These are phyloP conservation scores for Sphenopsis melanotis DNA, from an alignment of 2,797 vertebrate genomes.

Conservation along the genomic window DNA sequence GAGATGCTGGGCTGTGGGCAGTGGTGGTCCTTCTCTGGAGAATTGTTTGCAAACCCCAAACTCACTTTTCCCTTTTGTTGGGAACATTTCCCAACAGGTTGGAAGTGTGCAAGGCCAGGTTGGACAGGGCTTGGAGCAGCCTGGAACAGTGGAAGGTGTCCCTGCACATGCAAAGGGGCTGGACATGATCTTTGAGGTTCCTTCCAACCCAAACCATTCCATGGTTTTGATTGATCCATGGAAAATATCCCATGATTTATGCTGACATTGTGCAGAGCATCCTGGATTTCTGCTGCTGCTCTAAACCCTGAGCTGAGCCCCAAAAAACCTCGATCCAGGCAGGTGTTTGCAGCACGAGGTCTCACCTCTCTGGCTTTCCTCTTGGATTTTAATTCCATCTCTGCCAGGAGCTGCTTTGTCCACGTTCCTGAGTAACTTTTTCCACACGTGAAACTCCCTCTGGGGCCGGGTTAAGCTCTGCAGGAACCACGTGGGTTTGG, in stretches of 20 bases:
- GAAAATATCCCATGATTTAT: not conserved
- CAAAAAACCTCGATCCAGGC: rapidly evolving
- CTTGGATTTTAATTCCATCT: rapidly evolving
- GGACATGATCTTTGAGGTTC: not conserved
- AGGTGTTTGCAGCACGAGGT: not conserved
- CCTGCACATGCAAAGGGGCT: not conserved
- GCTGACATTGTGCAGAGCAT: not conserved
- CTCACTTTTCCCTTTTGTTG: not conserved
- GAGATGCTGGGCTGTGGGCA: not conserved
- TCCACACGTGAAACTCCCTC: not conserved
- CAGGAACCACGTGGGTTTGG: not conserved
- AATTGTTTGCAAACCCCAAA: not conserved
- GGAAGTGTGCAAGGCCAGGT: not conserved
- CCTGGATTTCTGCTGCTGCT: not conserved
- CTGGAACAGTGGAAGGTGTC: not conserved
- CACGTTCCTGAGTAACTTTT: not conserved
- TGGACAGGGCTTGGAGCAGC: not conserved
- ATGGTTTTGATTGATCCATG: rapidly evolving
- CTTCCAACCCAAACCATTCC: not conserved
- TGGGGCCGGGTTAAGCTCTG: not conserved
- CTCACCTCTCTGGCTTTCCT: not conserved
- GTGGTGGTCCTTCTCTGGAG: not conserved
- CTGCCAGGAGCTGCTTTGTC: not conserved
- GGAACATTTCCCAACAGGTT: not conserved
- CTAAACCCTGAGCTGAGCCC: not conserved